Percentiles rank a stretch among this genome's conserved stretches.
phyloP scores from a whole-genome alignment of 1,140 invertebrate species.

The Oscheius sp. region DNA sequence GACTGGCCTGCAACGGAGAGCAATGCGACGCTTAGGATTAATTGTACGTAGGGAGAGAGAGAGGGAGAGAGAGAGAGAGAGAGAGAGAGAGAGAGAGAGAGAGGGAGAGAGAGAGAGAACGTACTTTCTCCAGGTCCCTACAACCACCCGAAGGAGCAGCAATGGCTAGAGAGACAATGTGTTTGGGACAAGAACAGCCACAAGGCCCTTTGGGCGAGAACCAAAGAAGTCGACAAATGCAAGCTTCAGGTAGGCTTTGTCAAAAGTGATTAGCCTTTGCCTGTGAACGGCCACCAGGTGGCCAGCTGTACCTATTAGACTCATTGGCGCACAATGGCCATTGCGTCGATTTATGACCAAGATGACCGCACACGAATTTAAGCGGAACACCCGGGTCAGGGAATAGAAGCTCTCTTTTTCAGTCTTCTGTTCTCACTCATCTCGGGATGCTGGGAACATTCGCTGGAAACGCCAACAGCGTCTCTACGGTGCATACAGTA shows the following conservation, averaged over 20 bases:
- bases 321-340: not conserved
- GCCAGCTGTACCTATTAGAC: not conserved
- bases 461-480: slow-evolving; percentile 18
- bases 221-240: slow-evolving; percentile 18
- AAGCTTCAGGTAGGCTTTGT: slow-evolving; percentile 7
- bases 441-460: slow-evolving; percentile 23
- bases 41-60: slow-evolving; percentile 1
- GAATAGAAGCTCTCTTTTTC: not conserved
- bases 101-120: too few species aligned
- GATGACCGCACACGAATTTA: not conserved
- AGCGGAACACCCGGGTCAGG: not conserved
- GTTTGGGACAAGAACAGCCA: slow-evolving; percentile 21
- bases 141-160: slow-evolving; percentile 15
- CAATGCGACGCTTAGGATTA: slow-evolving; percentile 12
- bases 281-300: too few species aligned
- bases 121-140: slow-evolving; percentile 20
- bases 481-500: slow-evolving; percentile 33
- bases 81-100: too few species aligned
- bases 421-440: slow-evolving; percentile 31
- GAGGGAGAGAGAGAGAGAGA: not conserved
- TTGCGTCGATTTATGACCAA: not conserved
- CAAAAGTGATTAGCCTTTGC: not conserved
- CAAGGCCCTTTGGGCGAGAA: slow-evolving; percentile 20
- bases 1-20: slow-evolving; percentile 29
- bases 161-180: slow-evolving; percentile 27